Conservation (phyloP, 1,140 invertebrate species). For the Hycleus phaleratus region DNA sequence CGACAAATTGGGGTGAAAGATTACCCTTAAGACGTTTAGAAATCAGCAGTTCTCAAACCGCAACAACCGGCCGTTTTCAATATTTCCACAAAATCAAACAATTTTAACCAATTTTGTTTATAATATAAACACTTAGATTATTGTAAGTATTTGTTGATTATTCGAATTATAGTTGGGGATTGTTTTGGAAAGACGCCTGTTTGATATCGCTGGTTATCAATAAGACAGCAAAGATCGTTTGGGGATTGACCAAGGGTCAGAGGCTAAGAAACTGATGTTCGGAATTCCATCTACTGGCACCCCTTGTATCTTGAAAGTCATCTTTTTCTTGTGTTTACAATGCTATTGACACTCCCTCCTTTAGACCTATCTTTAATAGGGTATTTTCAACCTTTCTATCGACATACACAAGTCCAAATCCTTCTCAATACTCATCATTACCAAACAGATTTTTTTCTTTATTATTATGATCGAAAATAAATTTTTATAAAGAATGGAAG, state of each 20-base stretch:
- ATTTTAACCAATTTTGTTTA: neutral
- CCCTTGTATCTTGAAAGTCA: slow-evolving; percentile 26
- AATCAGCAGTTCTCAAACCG: slow-evolving; percentile 17
- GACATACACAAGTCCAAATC: no score
- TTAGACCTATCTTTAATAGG: neutral
- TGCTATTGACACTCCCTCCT: slow-evolving; percentile 27
- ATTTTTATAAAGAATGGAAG: neutral
- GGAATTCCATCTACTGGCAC: slow-evolving; percentile 27
- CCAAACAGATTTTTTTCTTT: no score
- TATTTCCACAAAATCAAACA: neutral
- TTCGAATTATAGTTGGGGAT: neutral
- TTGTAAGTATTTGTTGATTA: neutral
- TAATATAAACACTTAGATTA: no score
- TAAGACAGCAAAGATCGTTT: slow-evolving; percentile 27
- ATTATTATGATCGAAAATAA: no score
- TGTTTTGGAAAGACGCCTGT: neutral
- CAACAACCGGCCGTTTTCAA: neutral
- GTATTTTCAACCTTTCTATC: no score
- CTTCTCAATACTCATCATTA: no score
- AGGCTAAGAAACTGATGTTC: slow-evolving; percentile 30
- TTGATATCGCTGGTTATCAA: slow-evolving; percentile 18
- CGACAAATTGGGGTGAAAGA: slow-evolving; percentile 40
- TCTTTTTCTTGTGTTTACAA: slow-evolving; percentile 29
- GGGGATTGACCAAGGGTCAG: slow-evolving; percentile 25
- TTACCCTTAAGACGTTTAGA: slow-evolving; percentile 33